These are phyloP conservation scores for Pseudochaenichthys georgianus DNA, from an alignment of 2,797 vertebrate genomes.

Conservation along the genomic window DNA sequence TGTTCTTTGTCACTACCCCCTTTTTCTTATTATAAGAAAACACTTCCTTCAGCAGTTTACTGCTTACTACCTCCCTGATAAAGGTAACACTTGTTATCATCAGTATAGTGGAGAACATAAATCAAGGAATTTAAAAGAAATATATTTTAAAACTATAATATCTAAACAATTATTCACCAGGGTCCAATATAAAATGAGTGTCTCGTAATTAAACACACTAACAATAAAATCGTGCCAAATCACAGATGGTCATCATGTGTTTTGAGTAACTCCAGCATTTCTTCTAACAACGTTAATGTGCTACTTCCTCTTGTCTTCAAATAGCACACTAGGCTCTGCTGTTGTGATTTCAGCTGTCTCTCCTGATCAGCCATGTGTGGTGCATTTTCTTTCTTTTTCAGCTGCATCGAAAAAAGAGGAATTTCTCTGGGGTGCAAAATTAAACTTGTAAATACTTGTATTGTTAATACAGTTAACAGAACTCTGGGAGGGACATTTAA, in stretches of 20 bases:
- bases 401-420: conserved; percentile 6
- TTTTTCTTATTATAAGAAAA: background rate
- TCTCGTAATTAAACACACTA: background rate
- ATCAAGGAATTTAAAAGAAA: background rate
- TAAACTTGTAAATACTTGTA: background rate
- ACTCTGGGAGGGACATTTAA: background rate
- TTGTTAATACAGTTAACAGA: background rate
- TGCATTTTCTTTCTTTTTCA: background rate
- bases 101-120: background rate
- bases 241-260: conserved; percentile 6
- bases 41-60: background rate
- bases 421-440: conserved; percentile 7
- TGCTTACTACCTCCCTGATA: background rate
- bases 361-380: background rate
- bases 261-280: background rate
- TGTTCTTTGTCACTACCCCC: background rate
- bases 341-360: background rate
- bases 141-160: background rate
- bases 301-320: conserved; percentile 30
- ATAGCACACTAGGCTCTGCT: background rate
- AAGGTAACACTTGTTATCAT: background rate
- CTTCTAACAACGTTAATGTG: conserved; percentile 8
- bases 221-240: background rate
- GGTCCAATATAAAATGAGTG: background rate
- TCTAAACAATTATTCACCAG: background rate